phyloP scores from a whole-genome alignment of 1,140 invertebrate species.

The Papilio dardanus region DNA sequence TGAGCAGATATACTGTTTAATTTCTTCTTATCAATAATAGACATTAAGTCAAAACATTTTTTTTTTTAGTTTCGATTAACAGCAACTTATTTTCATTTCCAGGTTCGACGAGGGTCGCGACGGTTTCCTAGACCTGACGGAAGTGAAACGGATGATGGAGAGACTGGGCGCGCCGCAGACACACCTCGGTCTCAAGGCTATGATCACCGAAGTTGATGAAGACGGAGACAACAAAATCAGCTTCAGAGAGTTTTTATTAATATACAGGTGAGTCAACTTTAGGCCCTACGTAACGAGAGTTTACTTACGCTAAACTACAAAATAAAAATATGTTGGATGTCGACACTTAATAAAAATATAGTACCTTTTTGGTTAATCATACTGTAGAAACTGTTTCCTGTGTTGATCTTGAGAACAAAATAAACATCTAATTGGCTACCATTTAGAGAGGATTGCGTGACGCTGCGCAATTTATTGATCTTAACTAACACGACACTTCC shows the following conservation, averaged over 20 bases:
- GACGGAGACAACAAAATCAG: conserved; percentile 94
- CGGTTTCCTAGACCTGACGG: conserved; percentile 93
- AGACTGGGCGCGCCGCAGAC: conserved; percentile 97
- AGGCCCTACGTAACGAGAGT: no score
- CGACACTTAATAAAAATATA: background rate
- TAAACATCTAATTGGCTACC: conserved; percentile 31
- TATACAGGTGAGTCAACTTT: conserved; percentile 85
- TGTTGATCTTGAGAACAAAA: conserved; percentile 7
- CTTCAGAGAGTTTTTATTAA: conserved; percentile 95
- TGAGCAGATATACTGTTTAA: no score
- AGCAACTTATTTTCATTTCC: conserved; percentile 60
- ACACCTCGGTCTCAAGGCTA: conserved; percentile 95
- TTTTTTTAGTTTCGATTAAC: no score
- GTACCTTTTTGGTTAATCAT: background rate
- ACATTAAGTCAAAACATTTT: no score
- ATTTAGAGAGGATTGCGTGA: conserved; percentile 31
- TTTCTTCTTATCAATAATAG: no score
- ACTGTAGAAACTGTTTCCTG: conserved; percentile 30
- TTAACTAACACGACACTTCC: conserved; percentile 18
- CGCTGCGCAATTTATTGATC: conserved; percentile 28
- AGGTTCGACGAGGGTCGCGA: conserved; percentile 95
- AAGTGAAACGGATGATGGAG: conserved; percentile 98
- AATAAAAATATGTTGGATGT: background rate
- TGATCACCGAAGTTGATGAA: conserved; percentile 97
- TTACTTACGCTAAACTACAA: background rate